Evolutionary conservation across 30 jellyfish, hydroid and myxozoan species (phyloP).

Genomic region (Hydractinia echinata): DNA sequence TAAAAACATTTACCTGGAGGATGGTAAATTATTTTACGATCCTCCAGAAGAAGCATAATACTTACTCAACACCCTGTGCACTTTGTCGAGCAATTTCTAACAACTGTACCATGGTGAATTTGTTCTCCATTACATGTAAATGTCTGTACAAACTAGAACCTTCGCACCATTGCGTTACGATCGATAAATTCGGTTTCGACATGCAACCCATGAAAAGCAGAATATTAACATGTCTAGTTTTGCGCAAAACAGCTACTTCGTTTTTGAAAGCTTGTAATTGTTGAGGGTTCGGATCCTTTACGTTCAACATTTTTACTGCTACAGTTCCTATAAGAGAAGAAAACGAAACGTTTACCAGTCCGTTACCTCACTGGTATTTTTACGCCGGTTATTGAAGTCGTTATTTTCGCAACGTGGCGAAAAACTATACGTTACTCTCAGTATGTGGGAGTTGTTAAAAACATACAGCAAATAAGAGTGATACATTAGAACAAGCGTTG

Average conservation of each 20-base stretch:
- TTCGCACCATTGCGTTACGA: slow-evolving; percentile 98
- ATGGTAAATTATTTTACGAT: too few species aligned
- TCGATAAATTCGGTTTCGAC: slow-evolving; percentile 83
- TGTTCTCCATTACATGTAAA: slow-evolving; percentile 90
- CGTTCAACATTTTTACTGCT: slow-evolving; percentile 91
- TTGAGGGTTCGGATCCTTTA: slow-evolving; percentile 90
- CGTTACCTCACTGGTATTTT: background rate
- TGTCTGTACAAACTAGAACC: slow-evolving; percentile 94
- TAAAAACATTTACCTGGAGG: too few species aligned
- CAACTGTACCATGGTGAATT: slow-evolving; percentile 66
- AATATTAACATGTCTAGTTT: slow-evolving; percentile 91
- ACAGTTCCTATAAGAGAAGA: slow-evolving; percentile 55
- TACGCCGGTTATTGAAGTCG: too few species aligned
- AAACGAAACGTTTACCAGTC: background rate
- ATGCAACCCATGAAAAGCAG: slow-evolving; percentile 96
- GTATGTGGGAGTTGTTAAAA: too few species aligned
- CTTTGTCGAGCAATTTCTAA: slow-evolving; percentile 90
- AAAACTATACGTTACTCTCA: too few species aligned
- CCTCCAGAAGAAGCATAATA: background rate
- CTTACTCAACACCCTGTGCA: slow-evolving; percentile 99
- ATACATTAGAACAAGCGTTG: too few species aligned
- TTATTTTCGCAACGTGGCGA: too few species aligned
- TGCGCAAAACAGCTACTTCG: slow-evolving; percentile 92
- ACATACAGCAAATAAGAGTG: too few species aligned
- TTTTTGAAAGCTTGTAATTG: slow-evolving; percentile 92